Percentiles rank a stretch among this genome's conserved stretches.
These are phyloP conservation scores for Gopherus flavomarginatus DNA, from an alignment of 2,113 vertebrate species.

Conservation along the genomic window DNA sequence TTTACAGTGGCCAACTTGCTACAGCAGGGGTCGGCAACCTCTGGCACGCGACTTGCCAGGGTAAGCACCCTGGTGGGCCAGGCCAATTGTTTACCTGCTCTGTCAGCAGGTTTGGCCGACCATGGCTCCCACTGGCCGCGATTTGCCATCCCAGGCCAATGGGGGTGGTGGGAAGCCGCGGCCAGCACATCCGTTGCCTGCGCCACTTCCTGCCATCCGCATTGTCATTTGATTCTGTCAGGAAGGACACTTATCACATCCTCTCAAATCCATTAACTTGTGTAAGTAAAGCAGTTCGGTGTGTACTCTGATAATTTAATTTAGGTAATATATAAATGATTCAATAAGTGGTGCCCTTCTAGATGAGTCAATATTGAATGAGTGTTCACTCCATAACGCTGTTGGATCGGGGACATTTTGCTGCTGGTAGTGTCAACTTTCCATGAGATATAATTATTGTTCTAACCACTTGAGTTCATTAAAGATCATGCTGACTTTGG, in stretches of 20 bases:
- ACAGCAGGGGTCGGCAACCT: background rate
- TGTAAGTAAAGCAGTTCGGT: background rate
- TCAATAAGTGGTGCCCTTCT: background rate
- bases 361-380: background rate
- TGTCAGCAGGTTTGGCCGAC: no score
- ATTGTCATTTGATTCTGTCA: background rate
- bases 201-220: no score
- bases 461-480: background rate
- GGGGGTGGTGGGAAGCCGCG: no score
- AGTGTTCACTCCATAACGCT: background rate
- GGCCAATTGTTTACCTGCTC: no score
- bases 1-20: background rate
- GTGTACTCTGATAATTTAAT: background rate
- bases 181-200: no score
- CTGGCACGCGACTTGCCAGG: no score
- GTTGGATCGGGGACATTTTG: background rate
- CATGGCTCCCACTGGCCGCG: no score
- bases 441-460: accelerated
- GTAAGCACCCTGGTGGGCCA: no score
- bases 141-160: no score
- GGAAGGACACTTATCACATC: background rate
- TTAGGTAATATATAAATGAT: background rate
- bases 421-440: background rate
- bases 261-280: background rate
- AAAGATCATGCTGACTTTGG: background rate